Conservation (phyloP, 2,888 invertebrate genomes). For the Drepana falcataria region DNA sequence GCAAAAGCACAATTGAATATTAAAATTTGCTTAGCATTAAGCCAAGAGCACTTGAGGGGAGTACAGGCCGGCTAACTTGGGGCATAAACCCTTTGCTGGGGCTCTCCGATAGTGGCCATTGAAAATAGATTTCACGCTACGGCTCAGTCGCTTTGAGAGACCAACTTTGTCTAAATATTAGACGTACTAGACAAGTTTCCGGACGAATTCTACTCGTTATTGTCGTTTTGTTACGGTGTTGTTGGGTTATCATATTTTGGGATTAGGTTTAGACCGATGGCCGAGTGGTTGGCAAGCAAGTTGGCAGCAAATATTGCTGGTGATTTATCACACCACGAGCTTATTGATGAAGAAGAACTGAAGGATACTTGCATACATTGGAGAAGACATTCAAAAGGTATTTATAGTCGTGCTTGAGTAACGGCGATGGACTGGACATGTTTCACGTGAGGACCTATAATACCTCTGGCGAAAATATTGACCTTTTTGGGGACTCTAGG, state of each 20-base stretch:
- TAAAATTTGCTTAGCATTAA: constrained; percentile 73
- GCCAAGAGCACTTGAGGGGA: constrained; percentile 58
- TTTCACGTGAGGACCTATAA: no score
- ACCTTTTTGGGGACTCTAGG: no score
- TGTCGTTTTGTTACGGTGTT: constrained; percentile 6
- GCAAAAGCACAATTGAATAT: constrained; percentile 73
- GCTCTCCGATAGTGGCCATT: constrained; percentile 72
- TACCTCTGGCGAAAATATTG: no score
- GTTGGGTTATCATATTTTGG: no score
- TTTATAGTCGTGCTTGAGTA: no score
- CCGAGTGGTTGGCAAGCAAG: no score
- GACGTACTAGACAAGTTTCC: constrained; percentile 24
- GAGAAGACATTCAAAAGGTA: no score
- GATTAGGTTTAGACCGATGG: constrained; percentile 5
- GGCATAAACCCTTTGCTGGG: constrained; percentile 68
- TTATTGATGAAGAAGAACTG: no score
- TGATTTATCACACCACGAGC: no score
- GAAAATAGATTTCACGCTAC: constrained; percentile 77
- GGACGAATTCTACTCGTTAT: constrained; percentile 26
- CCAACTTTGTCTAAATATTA: constrained; percentile 67
- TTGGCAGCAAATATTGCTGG: no score
- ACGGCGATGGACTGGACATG: no score
- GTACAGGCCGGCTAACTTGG: constrained; percentile 64
- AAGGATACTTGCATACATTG: no score
- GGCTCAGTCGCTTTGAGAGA: constrained; percentile 51